Base-by-base conservation (phyloP, 2,888 invertebrate genomes). In the Bhutanitis thaidina region DNA sequence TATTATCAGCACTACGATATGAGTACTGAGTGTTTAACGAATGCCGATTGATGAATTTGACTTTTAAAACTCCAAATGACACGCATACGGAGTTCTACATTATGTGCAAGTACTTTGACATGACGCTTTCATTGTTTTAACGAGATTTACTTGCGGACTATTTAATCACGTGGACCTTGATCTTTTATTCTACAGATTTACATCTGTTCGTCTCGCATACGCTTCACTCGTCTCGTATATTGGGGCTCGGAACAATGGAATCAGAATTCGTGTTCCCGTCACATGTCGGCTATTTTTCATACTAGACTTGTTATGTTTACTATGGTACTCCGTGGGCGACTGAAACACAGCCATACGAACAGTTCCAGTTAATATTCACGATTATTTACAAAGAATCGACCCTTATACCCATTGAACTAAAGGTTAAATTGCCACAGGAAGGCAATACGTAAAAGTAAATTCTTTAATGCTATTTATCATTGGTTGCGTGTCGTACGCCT, bases 271-370 rank as follows among this genome's bases (percentile, higher is more conserved):
- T 68, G 70, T 71, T 58, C 55, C 59, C 59, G 67, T 76, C 71
- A 70, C 65, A 69, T 67, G 65, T 59, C 57, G 54, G 53, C 65
- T 72, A 65, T 69, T 71, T 69, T 72, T 67, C 67, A 74, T 67
- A 61, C 63, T 58, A 53, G 60, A 59, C 63, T 59, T 65, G 65
- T 66, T 69, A 65, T 64, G 61, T 66, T 69, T 61, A 65, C 62
- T 61, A 60, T 64, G 62, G 65, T 60, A 54, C 60, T 43, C 54
- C 52, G 68, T 71, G 63, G 65, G 71, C 61, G 69, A 30, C 59
- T 62, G 62, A 63, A 60, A 56, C 61, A 58, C 56, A 49, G 48
- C 44, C 52, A 40, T 54, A 43, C 49, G 54, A 53, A 48, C 35
- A 39, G 14, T 38, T 44, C 41, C 41, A 34, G 15, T 44, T 46